These are phyloP conservation scores for Corythoichthys intestinalis DNA, from an alignment of 2,113 vertebrate genomes.

Conservation along the genomic window DNA sequence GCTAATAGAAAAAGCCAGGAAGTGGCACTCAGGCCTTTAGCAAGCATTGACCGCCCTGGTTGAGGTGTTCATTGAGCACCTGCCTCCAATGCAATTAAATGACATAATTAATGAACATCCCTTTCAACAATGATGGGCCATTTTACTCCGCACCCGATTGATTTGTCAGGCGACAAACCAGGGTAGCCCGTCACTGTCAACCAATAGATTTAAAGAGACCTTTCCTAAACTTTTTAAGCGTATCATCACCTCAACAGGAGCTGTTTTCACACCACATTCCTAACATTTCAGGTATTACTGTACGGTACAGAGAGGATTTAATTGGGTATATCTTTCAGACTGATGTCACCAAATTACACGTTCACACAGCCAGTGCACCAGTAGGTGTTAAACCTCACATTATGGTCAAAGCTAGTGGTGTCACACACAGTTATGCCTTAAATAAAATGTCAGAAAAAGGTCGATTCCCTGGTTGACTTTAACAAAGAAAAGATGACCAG, in stretches of 20 bases:
- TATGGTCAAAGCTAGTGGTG: neutral
- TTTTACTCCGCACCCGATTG: slow-evolving; percentile 83
- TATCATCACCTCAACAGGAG: neutral
- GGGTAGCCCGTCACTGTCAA: slow-evolving; percentile 34
- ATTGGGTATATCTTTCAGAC: neutral
- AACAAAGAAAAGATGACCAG: too few species aligned
- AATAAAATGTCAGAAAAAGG: neutral
- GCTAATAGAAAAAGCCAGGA: slow-evolving; percentile 95
- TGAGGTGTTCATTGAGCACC: slow-evolving; percentile 87
- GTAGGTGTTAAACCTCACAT: neutral
- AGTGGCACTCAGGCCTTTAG: slow-evolving; percentile 77
- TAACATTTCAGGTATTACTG: neutral
- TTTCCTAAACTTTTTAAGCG: neutral
- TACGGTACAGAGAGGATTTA: neutral
- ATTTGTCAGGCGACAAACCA: slow-evolving; percentile 74
- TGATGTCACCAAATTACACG: neutral
- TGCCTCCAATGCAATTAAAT: slow-evolving; percentile 94
- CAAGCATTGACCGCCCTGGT: slow-evolving; percentile 91
- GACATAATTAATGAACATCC: slow-evolving; percentile 95
- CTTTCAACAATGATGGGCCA: slow-evolving; percentile 85
- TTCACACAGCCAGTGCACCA: neutral
- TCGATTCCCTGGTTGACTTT: neutral
- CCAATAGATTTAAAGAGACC: slow-evolving; percentile 7
- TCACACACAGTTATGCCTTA: neutral
- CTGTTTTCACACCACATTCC: neutral